Evolutionary conservation across 2,888 invertebrate species (phyloP).

Genomic region (Lycia hirtaria): DNA sequence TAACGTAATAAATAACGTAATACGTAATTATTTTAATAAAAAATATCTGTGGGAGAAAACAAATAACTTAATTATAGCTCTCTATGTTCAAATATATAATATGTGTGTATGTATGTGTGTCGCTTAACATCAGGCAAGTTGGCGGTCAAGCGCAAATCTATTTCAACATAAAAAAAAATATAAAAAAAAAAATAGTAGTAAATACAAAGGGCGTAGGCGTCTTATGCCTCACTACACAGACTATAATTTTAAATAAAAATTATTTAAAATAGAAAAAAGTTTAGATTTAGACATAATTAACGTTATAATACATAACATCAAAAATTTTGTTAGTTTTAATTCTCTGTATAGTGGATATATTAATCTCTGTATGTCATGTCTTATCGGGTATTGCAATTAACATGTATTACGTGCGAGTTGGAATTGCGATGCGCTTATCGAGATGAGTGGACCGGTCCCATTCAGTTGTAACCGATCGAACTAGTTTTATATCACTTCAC

Average conservation of each 20-base stretch:
- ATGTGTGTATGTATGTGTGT: not conserved
- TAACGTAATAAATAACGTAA: too few species aligned
- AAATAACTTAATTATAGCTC: not conserved
- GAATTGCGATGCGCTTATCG: conserved; percentile 38
- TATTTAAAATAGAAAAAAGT: too few species aligned
- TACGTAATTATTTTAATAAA: not conserved
- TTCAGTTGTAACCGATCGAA: conserved; percentile 40
- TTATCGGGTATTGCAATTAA: conserved; percentile 37
- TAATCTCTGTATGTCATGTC: not conserved
- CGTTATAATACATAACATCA: too few species aligned
- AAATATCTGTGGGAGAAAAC: not conserved
- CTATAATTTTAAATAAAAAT: too few species aligned
- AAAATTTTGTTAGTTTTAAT: too few species aligned
- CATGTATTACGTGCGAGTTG: conserved; percentile 45
- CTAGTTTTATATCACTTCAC: conserved; percentile 35
- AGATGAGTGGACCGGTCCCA: conserved; percentile 52
- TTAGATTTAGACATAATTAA: too few species aligned
- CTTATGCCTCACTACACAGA: too few species aligned
- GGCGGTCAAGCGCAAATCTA: too few species aligned
- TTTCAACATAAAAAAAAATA: too few species aligned
- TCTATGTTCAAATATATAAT: not conserved
- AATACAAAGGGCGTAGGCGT: too few species aligned
- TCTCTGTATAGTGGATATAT: conserved; percentile 19
- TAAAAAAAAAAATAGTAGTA: too few species aligned
- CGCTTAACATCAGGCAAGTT: too few species aligned